Percentiles rank a stretch among this genome's conserved stretches.
Conservation (phyloP, 2,797 vertebrate genomes). For the Pangasius krempfi region DNA sequence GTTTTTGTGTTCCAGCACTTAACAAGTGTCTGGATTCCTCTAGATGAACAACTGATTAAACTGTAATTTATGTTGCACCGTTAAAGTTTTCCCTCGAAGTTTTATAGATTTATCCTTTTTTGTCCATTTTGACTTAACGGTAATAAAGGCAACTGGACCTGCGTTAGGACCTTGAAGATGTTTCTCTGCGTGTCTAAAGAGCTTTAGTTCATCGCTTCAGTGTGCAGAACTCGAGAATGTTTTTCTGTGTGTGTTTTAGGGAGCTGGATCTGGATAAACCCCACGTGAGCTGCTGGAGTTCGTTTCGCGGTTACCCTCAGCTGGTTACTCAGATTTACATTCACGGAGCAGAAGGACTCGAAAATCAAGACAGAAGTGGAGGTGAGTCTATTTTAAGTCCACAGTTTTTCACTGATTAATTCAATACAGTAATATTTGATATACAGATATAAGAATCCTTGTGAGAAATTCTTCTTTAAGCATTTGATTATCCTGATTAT, state of each 20-base stretch:
- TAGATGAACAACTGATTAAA: background rate
- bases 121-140: too few relatives aligned
- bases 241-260: conserved; percentile 64
- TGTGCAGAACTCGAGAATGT: background rate
- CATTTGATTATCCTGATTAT: too few relatives aligned
- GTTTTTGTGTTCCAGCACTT: too few relatives aligned
- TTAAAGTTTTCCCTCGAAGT: background rate
- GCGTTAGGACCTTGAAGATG: background rate
- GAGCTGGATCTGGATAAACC: conserved; percentile 87
- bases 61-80: background rate
- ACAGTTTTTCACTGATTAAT: background rate
- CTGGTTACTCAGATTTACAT: conserved; percentile 84
- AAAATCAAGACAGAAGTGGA: conserved; percentile 74
- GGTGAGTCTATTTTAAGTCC: conserved; percentile 60
- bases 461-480: too few relatives aligned
- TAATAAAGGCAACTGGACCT: background rate
- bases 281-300: conserved; percentile 79
- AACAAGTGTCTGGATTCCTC: background rate
- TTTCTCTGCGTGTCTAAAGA: background rate
- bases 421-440: background rate
- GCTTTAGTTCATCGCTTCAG: background rate
- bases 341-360: conserved; percentile 79
- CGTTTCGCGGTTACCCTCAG: conserved; percentile 84
- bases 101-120: background rate
- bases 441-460: background rate